A percentile compares a stretch with the other conserved stretches of the same genome.
These are phyloP conservation scores for Lophius americanus DNA, from an alignment of 2,797 vertebrate species.

Conservation along the genomic window DNA sequence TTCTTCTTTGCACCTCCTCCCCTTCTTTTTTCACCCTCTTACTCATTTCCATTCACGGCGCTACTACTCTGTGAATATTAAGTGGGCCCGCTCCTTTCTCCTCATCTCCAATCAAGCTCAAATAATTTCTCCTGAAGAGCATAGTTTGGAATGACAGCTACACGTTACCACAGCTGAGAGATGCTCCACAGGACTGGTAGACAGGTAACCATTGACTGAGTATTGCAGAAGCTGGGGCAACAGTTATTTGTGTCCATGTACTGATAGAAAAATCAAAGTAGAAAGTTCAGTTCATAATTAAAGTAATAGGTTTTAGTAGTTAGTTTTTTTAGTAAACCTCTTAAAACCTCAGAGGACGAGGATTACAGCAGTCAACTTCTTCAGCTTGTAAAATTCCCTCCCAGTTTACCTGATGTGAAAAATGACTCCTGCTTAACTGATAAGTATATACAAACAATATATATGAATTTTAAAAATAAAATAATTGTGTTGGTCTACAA, in stretches of 20 bases:
- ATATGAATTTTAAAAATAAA: no score
- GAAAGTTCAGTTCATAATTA: conserved; percentile 31
- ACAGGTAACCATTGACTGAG: conserved; percentile 51
- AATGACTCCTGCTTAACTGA: conserved; percentile 52
- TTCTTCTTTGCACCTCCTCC: conserved; percentile 39
- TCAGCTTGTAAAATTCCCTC: conserved; percentile 55
- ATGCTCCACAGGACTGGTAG: conserved; percentile 28
- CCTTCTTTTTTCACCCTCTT: conserved; percentile 50
- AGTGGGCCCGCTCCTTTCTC: conserved; percentile 76
- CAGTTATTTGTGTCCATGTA: conserved; percentile 36
- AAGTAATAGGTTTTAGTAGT: conserved; percentile 34
- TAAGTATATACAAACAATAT: conserved; percentile 16
- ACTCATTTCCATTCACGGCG: conserved; percentile 82
- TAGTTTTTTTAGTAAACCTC: conserved; percentile 51
- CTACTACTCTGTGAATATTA: conserved; percentile 81
- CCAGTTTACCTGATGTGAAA: conserved; percentile 64
- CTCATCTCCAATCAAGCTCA: conserved; percentile 75
- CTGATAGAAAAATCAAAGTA: conserved; percentile 46
- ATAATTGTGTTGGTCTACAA: no score
- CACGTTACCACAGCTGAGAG: conserved; percentile 13
- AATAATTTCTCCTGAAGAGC: conserved; percentile 69
- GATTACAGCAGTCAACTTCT: conserved; percentile 63
- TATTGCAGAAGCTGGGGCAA: conserved; percentile 3
- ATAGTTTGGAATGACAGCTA: conserved; percentile 45
- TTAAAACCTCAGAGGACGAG: conserved; percentile 46